phyloP scores from a whole-genome alignment of 2,113 vertebrate species.

The Lamprotornis superbus region DNA sequence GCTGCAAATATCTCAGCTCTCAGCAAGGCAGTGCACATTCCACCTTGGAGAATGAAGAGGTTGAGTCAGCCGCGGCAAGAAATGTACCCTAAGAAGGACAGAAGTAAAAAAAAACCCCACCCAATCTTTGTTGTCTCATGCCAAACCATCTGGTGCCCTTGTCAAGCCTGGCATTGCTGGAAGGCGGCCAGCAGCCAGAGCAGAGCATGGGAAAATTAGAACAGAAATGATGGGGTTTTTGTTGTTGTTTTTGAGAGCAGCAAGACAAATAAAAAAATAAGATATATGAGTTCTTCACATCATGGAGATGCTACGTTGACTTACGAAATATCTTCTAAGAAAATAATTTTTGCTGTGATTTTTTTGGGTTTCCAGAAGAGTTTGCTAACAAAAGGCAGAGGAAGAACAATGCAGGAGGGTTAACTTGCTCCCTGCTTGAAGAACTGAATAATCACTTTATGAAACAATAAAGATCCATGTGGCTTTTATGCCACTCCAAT shows the following conservation, averaged over 20 bases:
- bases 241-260: neutral
- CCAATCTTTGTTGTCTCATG: neutral
- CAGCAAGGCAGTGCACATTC: neutral
- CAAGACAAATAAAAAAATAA: neutral
- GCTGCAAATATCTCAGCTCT: neutral
- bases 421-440: neutral
- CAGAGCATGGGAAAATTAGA: neutral
- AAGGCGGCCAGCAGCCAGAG: neutral
- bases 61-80: neutral
- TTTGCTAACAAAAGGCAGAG: neutral
- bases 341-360: neutral
- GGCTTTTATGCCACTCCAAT: neutral
- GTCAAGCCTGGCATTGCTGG: neutral
- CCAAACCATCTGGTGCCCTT: neutral
- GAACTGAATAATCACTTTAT: neutral
- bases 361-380: neutral
- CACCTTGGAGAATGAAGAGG: accelerated
- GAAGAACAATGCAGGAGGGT: neutral
- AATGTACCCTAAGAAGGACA: neutral
- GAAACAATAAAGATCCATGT: neutral
- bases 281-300: neutral
- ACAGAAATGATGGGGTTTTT: neutral
- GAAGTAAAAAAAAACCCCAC: neutral
- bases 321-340: neutral
- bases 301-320: neutral